Conservation (phyloP, 2,113 vertebrate genomes). For the Colius striatus region DNA sequence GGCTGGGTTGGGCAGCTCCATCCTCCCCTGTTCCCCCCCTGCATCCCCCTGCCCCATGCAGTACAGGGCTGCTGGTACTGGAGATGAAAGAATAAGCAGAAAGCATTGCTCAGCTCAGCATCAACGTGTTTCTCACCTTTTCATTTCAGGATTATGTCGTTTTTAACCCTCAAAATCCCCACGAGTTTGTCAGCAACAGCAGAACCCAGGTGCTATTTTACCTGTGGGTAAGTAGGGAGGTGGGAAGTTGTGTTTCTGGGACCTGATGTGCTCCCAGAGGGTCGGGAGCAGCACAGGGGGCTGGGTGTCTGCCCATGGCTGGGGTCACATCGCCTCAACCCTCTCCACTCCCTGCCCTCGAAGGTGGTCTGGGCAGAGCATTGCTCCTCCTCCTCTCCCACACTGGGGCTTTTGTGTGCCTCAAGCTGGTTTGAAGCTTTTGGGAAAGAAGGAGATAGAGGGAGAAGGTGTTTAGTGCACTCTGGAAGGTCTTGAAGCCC, state of each 20-base stretch:
- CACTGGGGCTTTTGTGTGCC: too few relatives aligned
- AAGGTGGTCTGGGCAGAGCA: too few relatives aligned
- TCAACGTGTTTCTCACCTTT: neutral
- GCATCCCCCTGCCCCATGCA: too few relatives aligned
- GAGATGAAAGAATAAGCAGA: neutral
- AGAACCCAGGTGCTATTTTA: conserved; percentile 84
- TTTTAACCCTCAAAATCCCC: conserved; percentile 83
- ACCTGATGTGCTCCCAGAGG: neutral
- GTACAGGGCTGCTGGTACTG: neutral
- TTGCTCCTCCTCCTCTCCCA: too few relatives aligned
- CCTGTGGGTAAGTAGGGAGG: conserved; percentile 80
- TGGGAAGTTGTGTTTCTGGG: neutral
- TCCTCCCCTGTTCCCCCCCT: neutral
- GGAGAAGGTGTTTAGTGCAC: neutral
- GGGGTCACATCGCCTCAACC: too few relatives aligned
- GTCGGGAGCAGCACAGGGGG: accelerated
- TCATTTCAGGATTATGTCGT: conserved; percentile 77
- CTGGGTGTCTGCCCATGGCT: too few relatives aligned
- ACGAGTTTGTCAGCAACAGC: conserved; percentile 89
- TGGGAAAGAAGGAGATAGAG: neutral
- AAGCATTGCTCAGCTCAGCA: neutral
- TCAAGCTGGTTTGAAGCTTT: neutral
- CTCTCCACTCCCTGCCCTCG: too few relatives aligned
- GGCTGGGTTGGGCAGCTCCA: neutral
- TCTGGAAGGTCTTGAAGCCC: neutral